Conservation (phyloP, 1,140 invertebrate genomes). For the Neodiprion virginianus region DNA sequence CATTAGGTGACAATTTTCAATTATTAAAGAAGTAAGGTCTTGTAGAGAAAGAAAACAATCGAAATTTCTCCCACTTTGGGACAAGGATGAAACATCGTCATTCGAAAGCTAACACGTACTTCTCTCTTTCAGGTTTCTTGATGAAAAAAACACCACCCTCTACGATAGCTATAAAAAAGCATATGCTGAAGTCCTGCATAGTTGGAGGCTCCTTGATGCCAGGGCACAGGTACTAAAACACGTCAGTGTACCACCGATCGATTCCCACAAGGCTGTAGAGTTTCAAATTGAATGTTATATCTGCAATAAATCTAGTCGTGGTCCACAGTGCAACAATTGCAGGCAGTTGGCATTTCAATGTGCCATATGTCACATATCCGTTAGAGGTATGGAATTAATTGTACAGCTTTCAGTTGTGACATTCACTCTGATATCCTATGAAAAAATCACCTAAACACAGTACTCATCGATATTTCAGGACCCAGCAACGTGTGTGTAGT, state of each 20-base stretch:
- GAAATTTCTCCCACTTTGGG: background rate
- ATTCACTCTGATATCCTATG: conserved; percentile 6
- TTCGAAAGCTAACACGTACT: conserved; percentile 9
- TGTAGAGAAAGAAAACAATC: background rate
- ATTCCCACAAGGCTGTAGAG: conserved; percentile 74
- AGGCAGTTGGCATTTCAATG: conserved; percentile 77
- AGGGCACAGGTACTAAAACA: conserved; percentile 84
- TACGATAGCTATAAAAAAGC: conserved; percentile 88
- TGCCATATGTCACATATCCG: conserved; percentile 84
- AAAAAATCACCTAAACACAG: conserved; percentile 18
- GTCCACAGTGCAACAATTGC: conserved; percentile 72
- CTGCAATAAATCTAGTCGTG: conserved; percentile 68
- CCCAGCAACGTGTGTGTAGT: conserved; percentile 80
- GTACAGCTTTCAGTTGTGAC: conserved; percentile 8
- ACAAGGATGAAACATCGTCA: conserved; percentile 1
- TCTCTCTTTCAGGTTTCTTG: conserved; percentile 58
- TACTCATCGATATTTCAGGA: conserved; percentile 53
- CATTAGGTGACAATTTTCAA: conserved; percentile 47
- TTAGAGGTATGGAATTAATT: conserved; percentile 68
- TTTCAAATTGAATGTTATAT: conserved; percentile 77
- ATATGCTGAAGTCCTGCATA: conserved; percentile 89
- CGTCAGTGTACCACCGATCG: conserved; percentile 64
- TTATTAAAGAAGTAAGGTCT: background rate
- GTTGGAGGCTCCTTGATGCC: conserved; percentile 83
- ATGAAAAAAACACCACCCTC: conserved; percentile 65